These are phyloP conservation scores for Stictonetta naevosa DNA, from an alignment of 2,113 vertebrate genomes.

Conservation along the genomic window DNA sequence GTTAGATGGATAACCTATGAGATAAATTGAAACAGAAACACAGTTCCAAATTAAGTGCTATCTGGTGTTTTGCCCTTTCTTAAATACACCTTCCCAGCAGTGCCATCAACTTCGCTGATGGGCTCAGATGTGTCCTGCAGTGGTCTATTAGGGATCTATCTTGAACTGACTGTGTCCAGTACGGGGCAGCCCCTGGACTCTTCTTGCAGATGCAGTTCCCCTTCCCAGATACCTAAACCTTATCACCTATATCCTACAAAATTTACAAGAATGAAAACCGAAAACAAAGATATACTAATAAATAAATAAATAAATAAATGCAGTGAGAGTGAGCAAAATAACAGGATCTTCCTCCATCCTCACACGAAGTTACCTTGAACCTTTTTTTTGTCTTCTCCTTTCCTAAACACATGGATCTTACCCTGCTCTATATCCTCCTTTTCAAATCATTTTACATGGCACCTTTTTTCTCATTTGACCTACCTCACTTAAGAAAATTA, in stretches of 20 bases:
- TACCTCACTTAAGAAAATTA: background rate
- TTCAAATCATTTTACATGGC: background rate
- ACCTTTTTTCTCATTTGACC: background rate
- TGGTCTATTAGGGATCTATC: background rate
- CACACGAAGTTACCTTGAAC: background rate
- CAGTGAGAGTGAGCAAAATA: background rate
- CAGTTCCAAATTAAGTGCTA: background rate
- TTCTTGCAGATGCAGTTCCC: rapidly evolving
- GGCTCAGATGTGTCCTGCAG: background rate
- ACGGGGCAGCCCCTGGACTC: background rate
- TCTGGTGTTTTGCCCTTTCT: background rate
- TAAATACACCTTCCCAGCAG: background rate
- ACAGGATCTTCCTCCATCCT: background rate
- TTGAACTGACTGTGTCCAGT: background rate
- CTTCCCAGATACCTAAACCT: background rate
- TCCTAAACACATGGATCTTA: background rate
- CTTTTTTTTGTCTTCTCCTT: background rate
- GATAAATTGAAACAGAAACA: background rate
- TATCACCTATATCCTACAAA: background rate
- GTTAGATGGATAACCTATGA: background rate
- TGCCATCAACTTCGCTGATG: background rate
- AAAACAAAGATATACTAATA: background rate
- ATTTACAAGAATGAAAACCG: background rate
- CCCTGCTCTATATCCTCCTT: background rate
- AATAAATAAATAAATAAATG: background rate